Conservation (phyloP, 92 coral and sea anemone species). For the Desmophyllum pertusum region DNA sequence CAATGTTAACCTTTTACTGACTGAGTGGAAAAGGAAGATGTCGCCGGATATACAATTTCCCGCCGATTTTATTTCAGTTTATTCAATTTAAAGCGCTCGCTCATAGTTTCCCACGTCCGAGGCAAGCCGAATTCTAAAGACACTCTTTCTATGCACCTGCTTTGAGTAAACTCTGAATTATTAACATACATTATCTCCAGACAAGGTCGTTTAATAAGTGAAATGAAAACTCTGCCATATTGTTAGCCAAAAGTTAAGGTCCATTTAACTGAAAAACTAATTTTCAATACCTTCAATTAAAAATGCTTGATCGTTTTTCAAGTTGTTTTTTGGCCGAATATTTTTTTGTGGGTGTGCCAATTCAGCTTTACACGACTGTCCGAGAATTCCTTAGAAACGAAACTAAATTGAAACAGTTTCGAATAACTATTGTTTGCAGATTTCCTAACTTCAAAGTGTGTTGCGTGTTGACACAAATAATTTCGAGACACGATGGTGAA, state of each 20-base stretch:
- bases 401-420: not conserved
- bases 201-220: not conserved
- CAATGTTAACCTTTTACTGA: not conserved
- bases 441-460: not conserved
- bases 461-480: conserved; percentile 13
- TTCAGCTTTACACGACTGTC: too few relatives aligned
- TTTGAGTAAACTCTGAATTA: not conserved
- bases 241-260: not conserved
- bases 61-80: not conserved
- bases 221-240: not conserved
- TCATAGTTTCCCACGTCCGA: not conserved
- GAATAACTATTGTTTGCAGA: not conserved
- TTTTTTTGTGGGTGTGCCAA: not conserved
- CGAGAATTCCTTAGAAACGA: not conserved
- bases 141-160: conserved; percentile 12
- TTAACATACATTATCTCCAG: not conserved
- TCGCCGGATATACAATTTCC: not conserved
- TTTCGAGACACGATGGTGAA: not conserved
- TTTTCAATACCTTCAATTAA: too few relatives aligned
- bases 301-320: not conserved
- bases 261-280: not conserved
- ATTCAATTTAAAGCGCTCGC: not conserved
- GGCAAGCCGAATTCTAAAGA: too few relatives aligned
- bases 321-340: not conserved
- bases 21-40: not conserved